Evolutionary conservation across 2,113 vertebrate species (phyloP), one percentile per base, ranked within the genome.

Genomic region (Pica pica): DNA sequence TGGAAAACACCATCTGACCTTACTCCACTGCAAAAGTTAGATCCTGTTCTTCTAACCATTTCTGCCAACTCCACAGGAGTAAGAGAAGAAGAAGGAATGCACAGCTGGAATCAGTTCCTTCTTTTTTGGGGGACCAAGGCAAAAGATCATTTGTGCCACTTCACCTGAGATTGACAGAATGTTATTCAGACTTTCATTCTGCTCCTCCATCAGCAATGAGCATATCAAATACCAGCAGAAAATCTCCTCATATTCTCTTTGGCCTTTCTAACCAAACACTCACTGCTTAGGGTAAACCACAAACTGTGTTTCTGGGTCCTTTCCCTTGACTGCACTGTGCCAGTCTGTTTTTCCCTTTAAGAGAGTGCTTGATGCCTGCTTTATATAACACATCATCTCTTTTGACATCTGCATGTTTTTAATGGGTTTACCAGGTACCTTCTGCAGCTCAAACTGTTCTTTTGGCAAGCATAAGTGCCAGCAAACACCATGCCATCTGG

Each of bases 391-490:
- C 37, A 65, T 53, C n/a, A 71, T 95, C 11, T 8, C 47, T 96
- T 89, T 61, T 73, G 83, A 84, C 89, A 94, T 60, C 91, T 90
- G 83, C 52, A 64, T 91, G 78, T 93, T 94, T 95, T 89, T 64
- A 82, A 82, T 93, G 78, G 89, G n/a, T 69, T 95, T 89, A 76
- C 70, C 93, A 90, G 93, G 70, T 84, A 83, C 88, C 92, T 94
- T 95, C 94, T 96, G 90, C 83, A 93, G 83, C 89, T 73, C 91
- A 96, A 65, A 92, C 91, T 96, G 94, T 91, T 96, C 77, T 89
- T 95, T 91, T 97, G 94, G 93, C 92, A 95, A 87, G 67, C 35
- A 2, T 26, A 78, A 93, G 57, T 41, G 44, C 87, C 68, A 81
- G 83, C 56, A 94, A 94, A 78, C 46, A 73, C 89, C 47, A 47